Evolutionary conservation across 2,797 vertebrate genomes (phyloP), one percentile per base, ranked within the genome.

Genomic region (Pygocentrus nattereri): DNA sequence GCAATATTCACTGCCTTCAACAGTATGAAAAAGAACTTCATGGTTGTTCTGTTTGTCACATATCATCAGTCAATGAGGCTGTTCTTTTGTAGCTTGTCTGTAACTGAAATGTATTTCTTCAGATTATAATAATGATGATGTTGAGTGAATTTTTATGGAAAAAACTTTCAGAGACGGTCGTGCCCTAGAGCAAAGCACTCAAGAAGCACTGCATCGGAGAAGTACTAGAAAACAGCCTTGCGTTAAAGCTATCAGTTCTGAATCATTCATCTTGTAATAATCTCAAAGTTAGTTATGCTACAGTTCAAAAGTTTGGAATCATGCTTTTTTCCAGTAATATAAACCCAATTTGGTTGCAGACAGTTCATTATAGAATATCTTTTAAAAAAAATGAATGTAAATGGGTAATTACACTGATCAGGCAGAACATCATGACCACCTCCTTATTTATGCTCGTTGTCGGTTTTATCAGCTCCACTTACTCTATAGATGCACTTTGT

Each of bases 1-100:
- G 70, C 69, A 59, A 59, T 74, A 79, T 82, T 79, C 54, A 80
- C 13, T 34, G 31, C 30, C n/a, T 8, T 38, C 21, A 49, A 34
- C 16, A 44, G 31, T 12, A 56, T 64, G 16, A 25, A 16, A 18
- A 10, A 52, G 15, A 0, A 15, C 15, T 67, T 31, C 19, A 38
- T 47, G 64, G 25, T 23, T n/a, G 74, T 59, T 34, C n/a, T 74
- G 31, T 47, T 44, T 49, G 56, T 27, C 34, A 69, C 41, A 4
- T 69, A 34, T 38, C 38, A 5, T 38, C 8, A 38, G 38, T 16
- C 72, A 50, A 15, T 74, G 71, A 47, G 11, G 10, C 54, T 4
- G 50, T 41, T 41, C 19, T 47, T 69, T 23, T 69, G 34, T 38
- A 50, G 16, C 49, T 19, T 50, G 4, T 50, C 49, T 50, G 16